Base-by-base conservation (phyloP, 2,797 vertebrate species). In the Lutjanus argentimaculatus region DNA sequence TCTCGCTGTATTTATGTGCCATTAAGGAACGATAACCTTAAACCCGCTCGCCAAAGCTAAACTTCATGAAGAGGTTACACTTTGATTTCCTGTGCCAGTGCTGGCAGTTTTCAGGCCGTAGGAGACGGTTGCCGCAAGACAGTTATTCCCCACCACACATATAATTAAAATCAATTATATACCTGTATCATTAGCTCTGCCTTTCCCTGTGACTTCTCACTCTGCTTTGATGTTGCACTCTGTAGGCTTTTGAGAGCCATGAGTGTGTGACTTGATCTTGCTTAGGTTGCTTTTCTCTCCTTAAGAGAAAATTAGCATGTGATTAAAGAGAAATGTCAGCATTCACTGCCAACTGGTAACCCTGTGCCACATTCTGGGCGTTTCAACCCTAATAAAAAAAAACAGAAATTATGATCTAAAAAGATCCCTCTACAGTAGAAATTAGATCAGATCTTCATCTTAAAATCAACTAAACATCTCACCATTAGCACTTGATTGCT, bases 111-210 rank as follows among this genome's bases (percentile, higher is more conserved):
- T 58, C 0, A 0, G 30, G 40, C 78, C 61, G 71, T 21, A 72
- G 61, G 21, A 58, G 66, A 49, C 51, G 51, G 42, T 71, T 72
- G 61, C 82, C 5, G 3, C 30, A 15, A 85, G 80, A 74, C 46
- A 77, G 48, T 80, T 56, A 73, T 75, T 67, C 61, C 19, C 59
- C 22, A 36, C 69, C 48, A 72, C 58, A 89, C 72, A 62, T 87
- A 79, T 89, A 89, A 90, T 93, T 91, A 92, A 85, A 58, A 72
- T 6, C 8, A 45, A 87, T 91, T 88, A 82, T 53, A 69, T 61
- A 57, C 62, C 68, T 62, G 72, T 80, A 66, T 88, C 76, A 77
- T 81, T 82, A 77, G 69, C 70, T 70, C 53, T 77, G 75, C 70
- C 74, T 63, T 84, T 88, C 73, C 43, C 62, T 71, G 67, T 63